These are phyloP conservation scores for Vulpes lagopus DNA, from an alignment of 2,113 vertebrate genomes.

Conservation along the genomic window DNA sequence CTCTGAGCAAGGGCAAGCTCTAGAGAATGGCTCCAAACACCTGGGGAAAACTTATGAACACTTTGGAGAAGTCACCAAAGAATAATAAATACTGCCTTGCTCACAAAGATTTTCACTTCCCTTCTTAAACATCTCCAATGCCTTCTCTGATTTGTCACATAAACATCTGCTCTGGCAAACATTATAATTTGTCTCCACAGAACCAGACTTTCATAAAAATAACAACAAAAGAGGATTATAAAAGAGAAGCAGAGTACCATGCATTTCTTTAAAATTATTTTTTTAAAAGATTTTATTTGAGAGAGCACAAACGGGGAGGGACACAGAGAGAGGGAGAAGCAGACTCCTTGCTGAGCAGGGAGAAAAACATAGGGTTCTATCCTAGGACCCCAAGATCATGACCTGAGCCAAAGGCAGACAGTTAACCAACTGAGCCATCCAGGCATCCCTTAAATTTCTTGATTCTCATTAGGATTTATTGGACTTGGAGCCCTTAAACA, in stretches of 20 bases:
- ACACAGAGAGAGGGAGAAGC: too few species aligned
- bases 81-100: background rate
- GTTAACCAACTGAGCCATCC: too few species aligned
- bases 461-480: conserved; percentile 20
- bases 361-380: too few species aligned
- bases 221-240: background rate
- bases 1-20: background rate
- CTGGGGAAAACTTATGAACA: background rate
- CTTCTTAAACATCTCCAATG: background rate
- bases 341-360: too few species aligned
- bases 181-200: background rate
- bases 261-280: background rate
- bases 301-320: too few species aligned
- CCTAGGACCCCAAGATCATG: too few species aligned
- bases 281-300: too few species aligned
- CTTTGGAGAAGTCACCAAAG: background rate
- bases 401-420: too few species aligned
- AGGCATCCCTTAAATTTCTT: background rate
- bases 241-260: background rate
- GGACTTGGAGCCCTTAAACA: background rate
- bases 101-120: background rate
- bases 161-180: conserved; percentile 41
- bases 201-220: background rate
- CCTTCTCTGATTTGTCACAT: conserved; percentile 8
- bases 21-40: background rate